phyloP scores from a whole-genome alignment of 30 jellyfish, hydroid and myxozoan species.

The Turritopsis dohrnii region DNA sequence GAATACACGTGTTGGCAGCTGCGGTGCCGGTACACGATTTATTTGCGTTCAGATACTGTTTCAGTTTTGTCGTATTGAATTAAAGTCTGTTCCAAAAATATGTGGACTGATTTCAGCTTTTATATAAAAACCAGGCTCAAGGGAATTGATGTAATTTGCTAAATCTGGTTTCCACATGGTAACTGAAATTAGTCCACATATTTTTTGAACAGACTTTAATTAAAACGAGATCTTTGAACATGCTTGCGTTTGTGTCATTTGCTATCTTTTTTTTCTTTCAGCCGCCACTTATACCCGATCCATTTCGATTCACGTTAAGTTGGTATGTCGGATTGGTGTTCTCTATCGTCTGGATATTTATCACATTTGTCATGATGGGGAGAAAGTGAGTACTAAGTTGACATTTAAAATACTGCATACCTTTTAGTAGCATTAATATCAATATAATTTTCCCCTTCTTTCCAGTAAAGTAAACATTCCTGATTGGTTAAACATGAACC shows the following conservation, averaged over 20 bases:
- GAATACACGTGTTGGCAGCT: conserved; percentile 81
- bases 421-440: background rate
- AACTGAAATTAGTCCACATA: no score
- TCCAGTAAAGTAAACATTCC: conserved; percentile 81
- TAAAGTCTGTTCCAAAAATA: background rate
- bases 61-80: background rate
- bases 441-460: background rate
- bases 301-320: conserved; percentile 60
- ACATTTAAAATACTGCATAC: no score
- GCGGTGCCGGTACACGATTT: conserved; percentile 57
- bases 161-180: no score
- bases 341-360: conserved; percentile 63
- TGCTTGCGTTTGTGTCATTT: no score
- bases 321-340: conserved; percentile 81
- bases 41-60: background rate
- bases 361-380: conserved; percentile 55
- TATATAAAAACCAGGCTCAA: no score
- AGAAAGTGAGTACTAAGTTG: conserved; percentile 41
- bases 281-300: conserved; percentile 42
- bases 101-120: no score
- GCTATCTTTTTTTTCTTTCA: background rate
- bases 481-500: conserved; percentile 92
- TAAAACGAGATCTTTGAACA: no score
- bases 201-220: background rate
- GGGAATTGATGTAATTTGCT: no score